Base-by-base conservation (phyloP, 2,113 vertebrate genomes). In the Okapia johnstoni region DNA sequence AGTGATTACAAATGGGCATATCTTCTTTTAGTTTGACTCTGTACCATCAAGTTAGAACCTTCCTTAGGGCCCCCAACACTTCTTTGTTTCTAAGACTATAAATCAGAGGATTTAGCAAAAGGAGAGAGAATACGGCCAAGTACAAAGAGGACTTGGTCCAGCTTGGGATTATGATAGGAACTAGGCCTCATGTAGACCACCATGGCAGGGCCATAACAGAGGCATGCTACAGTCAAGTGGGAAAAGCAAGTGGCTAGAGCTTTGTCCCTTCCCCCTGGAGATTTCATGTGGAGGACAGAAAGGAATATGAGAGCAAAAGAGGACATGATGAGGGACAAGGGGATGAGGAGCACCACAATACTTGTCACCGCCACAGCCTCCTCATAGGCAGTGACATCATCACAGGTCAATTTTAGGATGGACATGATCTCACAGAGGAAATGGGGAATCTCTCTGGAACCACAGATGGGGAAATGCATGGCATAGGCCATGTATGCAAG, bases 381-480 rank as follows among this genome's bases (percentile, higher is more conserved):
- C 81, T 96, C 88, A 33, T 93, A 88, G 30, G 92, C 50, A 14
- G 88, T 90, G 60, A 85, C 87, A 33, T 96, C 92, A 40, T 96
- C 95, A 87, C 94, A 96, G 86, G 12, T 66, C 28, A 96, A 30
- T 36, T 88, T 96, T 21, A 96, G 52, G 28, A 97, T 85, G 26
- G 92, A 88, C 85, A 88, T 81, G 28, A 96, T 83, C 25, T 98
- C 97, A 84, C 95, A 97, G 61, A 98, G 95, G 40, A 96, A 96
- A 80, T 96, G 94, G 6, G 94, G n/a, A 60, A 98, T 87, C 46
- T 93, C 79, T 60, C 77, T 96, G 85, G 95, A 94, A 1, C 52
- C 85, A 88, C 92, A 96, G 25, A 80, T 90, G 30, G 79, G 73
- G 48, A 97, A 94, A 30, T 96, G 54, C 36, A 92, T 60, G 58